A percentile compares a stretch with the other conserved stretches of the same genome.
Evolutionary conservation across 2,888 invertebrate genomes (phyloP).

Genomic region (Caradrina kadenii): DNA sequence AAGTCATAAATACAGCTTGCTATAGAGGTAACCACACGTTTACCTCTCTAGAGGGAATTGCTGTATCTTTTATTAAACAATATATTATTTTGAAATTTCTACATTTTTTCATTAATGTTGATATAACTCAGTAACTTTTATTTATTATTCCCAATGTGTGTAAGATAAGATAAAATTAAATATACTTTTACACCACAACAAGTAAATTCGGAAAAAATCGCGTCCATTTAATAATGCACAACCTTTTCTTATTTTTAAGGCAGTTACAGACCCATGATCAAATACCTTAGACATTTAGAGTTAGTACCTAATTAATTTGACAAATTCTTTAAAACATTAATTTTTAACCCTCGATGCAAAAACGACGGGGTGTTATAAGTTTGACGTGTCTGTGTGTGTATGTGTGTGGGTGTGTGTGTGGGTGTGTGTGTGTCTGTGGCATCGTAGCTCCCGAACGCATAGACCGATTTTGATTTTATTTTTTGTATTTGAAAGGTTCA

Average conservation of each 20-base stretch:
- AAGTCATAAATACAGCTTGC: slow-evolving; percentile 34
- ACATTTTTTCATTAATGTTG: neutral
- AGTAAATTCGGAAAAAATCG: neutral
- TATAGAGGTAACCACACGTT: neutral
- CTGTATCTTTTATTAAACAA: neutral
- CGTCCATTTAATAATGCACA: neutral
- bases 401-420: too few relatives aligned
- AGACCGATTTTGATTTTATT: too few relatives aligned
- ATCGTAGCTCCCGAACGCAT: too few relatives aligned
- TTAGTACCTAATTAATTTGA: neutral
- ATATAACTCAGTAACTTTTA: neutral
- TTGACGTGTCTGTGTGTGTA: too few relatives aligned
- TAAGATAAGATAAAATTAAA: neutral
- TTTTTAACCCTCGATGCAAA: too few relatives aligned
- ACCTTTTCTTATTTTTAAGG: neutral
- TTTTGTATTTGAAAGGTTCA: too few relatives aligned
- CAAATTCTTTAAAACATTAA: too few relatives aligned
- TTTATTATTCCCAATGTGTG: slow-evolving; percentile 5
- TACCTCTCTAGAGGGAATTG: slow-evolving; percentile 9
- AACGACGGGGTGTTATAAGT: too few relatives aligned
- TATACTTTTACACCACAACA: neutral
- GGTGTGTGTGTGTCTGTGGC: too few relatives aligned
- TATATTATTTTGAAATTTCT: neutral
- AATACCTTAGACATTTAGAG: neutral
- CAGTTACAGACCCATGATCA: neutral